Evolutionary conservation across 2,113 vertebrate species (phyloP), one percentile per base, ranked within the genome.

Genomic region (Hydrolagus affinis): DNA sequence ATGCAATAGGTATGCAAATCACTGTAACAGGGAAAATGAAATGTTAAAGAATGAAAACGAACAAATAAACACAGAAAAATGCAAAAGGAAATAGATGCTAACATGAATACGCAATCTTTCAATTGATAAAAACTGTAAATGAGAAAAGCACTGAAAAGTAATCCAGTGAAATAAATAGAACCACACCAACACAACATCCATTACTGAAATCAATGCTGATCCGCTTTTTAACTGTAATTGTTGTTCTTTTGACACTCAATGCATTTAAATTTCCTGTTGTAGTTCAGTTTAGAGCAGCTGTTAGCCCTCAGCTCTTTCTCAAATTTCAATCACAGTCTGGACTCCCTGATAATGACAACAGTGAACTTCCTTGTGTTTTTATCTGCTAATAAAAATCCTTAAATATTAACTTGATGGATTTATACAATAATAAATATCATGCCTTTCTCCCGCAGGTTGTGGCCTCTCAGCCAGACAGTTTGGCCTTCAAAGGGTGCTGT

Each of bases 231-330:
- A 83, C 19, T 15, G 21, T 83, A 83, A 66, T 83, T 83, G 78
- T 80, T 75, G 73, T n/a, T 64, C 60, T 83, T 83, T 68, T 68
- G 78, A 83, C 62, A 66, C 59, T 83, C 62, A 15, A 68, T 28
- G 66, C 78, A 83, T 83, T 83, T 68, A 66, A 21, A 83, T 83
- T 83, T 83, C 78, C 78, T 83, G 78, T 25, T 66, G 32, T 83
- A 66, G 23, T 83, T 83, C 62, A 66, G 62, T 68, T 66, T 8
- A 21, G 78, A 68, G 28, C 78, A 83, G 78, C 78, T 83, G 78
- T 83, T 83, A 83, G 78, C 78, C 78, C 60, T 83, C 66, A 83
- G 66, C 60, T 83, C 78, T 83, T 83, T 83, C 62, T 83, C 78
- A 66, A 83, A 83, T 83, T 60, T 66, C 28, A 83, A 66, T 17